Percentiles rank a stretch among this genome's conserved stretches.
phyloP scores from a whole-genome alignment of 2,797 vertebrate species.

The Schizothorax lantsangensis region DNA sequence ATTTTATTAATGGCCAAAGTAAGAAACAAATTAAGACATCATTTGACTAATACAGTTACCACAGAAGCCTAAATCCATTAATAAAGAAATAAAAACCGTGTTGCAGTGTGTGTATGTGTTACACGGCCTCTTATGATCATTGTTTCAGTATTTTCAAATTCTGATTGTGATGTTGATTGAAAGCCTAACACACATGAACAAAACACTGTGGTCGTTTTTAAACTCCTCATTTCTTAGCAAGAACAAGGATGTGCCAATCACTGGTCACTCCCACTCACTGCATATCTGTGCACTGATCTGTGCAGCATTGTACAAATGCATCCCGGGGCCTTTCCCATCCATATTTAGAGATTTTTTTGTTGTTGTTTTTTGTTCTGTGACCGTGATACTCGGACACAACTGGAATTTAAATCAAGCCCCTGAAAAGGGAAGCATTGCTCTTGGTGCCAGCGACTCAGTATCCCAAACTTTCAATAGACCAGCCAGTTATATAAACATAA shows the following conservation, averaged over 20 bases:
- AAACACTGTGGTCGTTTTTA: not conserved
- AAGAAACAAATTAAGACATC: not conserved
- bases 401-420: slow-evolving; percentile 61
- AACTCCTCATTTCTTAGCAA: not conserved
- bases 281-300: slow-evolving; percentile 54
- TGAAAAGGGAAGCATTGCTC: slow-evolving; percentile 37
- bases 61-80: not conserved
- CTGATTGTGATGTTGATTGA: slow-evolving; percentile 12
- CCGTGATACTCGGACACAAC: slow-evolving; percentile 50
- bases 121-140: not conserved
- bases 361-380: slow-evolving; percentile 48
- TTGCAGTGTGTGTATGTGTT: not conserved
- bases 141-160: not conserved
- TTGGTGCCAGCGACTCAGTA: slow-evolving; percentile 37
- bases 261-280: slow-evolving; percentile 28
- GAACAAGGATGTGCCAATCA: slow-evolving; percentile 56
- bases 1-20: not conserved
- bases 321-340: slow-evolving; percentile 54
- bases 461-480: slow-evolving; percentile 38
- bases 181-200: not conserved
- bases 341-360: slow-evolving; percentile 57
- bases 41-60: not conserved
- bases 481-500: slow-evolving; percentile 40
- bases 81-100: not conserved
- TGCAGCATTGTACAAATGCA: slow-evolving; percentile 47